Percentiles rank a stretch among this genome's conserved stretches.
Conservation (phyloP, 2,113 vertebrate species). For the Saimiri boliviensis region DNA sequence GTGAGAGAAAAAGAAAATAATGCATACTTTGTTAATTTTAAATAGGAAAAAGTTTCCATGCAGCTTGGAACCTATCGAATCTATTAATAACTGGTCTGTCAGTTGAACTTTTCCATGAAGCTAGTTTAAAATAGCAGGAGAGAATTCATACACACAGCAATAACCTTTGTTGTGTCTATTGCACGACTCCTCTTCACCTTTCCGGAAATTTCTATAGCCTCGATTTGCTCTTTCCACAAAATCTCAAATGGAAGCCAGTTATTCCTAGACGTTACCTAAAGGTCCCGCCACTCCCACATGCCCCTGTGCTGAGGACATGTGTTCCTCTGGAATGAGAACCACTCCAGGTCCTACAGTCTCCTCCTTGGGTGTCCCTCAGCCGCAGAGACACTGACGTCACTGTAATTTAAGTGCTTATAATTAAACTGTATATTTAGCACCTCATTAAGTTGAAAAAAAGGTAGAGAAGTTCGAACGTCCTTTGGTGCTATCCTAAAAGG, state of each 20-base stretch:
- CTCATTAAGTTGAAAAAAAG: constrained; percentile 25
- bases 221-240: constrained; percentile 44
- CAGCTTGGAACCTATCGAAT: background rate
- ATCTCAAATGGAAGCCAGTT: background rate
- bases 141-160: background rate
- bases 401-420: constrained; percentile 37
- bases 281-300: background rate
- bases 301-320: background rate
- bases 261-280: constrained; percentile 59
- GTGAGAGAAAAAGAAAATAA: background rate
- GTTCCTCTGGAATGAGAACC: background rate
- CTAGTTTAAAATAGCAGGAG: constrained; percentile 13
- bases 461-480: background rate
- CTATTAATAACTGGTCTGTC: background rate
- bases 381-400: background rate
- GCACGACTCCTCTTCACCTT: background rate
- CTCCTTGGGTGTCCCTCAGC: background rate
- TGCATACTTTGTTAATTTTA: background rate
- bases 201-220: constrained; percentile 28
- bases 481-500: background rate
- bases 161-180: constrained; percentile 13
- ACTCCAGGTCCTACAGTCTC: background rate
- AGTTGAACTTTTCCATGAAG: background rate
- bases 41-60: background rate
- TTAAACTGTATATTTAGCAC: constrained; percentile 40